A percentile compares a stretch with the other conserved stretches of the same genome.
These are phyloP conservation scores for Agrilus mali DNA, from an alignment of 2,888 invertebrate genomes.

Conservation along the genomic window DNA sequence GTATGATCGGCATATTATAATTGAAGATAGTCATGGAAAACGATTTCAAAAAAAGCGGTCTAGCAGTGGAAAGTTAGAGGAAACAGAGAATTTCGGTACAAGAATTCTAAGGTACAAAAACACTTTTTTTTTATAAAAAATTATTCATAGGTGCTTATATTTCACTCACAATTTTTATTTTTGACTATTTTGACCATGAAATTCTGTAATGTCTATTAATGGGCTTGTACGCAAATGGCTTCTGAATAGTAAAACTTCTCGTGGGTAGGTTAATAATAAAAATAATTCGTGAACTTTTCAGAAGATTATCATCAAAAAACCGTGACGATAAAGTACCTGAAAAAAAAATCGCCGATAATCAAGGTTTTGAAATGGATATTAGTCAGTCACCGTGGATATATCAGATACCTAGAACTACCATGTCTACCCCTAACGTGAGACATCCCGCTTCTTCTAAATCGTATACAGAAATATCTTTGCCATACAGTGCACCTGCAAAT, in stretches of 20 bases:
- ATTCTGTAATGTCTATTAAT: no score
- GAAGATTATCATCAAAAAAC: slow-evolving; percentile 59
- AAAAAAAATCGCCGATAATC: slow-evolving; percentile 49
- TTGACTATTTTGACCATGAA: no score
- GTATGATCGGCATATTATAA: slow-evolving; percentile 82
- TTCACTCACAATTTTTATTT: no score
- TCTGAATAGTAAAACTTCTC: no score
- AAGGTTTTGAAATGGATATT: slow-evolving; percentile 52
- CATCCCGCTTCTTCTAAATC: slow-evolving; percentile 34
- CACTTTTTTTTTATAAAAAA: not conserved
- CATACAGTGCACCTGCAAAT: slow-evolving; percentile 45
- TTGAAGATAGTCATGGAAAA: slow-evolving; percentile 72
- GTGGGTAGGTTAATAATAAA: not conserved
- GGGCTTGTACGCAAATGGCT: no score
- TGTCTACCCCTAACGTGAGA: slow-evolving; percentile 2
- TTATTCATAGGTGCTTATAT: no score
- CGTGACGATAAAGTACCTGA: slow-evolving; percentile 37
- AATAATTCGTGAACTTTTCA: slow-evolving; percentile 20
- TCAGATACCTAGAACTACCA: slow-evolving; percentile 28
- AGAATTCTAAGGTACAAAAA: slow-evolving; percentile 52
- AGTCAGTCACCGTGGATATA: slow-evolving; percentile 69
- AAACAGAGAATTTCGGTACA: slow-evolving; percentile 45
- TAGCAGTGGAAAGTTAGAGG: slow-evolving; percentile 40
- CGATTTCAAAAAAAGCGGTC: slow-evolving; percentile 46
- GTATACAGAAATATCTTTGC: slow-evolving; percentile 35